phyloP scores from a whole-genome alignment of 2,888 invertebrate species.

The Ptilodon capucinus region DNA sequence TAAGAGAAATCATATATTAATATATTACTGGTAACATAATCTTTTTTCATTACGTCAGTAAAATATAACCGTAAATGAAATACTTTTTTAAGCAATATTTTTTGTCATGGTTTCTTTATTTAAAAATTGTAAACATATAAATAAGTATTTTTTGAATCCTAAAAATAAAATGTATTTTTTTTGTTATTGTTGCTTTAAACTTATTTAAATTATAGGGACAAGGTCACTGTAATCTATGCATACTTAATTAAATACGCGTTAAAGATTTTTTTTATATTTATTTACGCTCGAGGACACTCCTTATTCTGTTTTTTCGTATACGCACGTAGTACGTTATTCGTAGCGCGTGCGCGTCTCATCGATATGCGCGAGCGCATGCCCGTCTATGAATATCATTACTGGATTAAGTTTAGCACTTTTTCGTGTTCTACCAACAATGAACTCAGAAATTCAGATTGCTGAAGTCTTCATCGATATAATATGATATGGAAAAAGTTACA shows the following conservation, averaged over 20 bases:
- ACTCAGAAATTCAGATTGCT: background rate
- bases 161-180: no score
- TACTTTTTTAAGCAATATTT: no score
- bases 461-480: background rate
- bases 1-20: slow-evolving; percentile 9
- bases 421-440: background rate
- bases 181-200: no score
- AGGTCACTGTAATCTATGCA: background rate
- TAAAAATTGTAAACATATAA: no score
- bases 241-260: background rate
- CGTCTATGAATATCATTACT: slow-evolving; percentile 63
- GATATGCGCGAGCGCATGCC: slow-evolving; percentile 47
- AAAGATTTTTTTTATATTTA: slow-evolving; percentile 1
- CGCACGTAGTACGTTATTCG: slow-evolving; percentile 56
- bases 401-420: slow-evolving; percentile 41
- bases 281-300: slow-evolving; percentile 17
- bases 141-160: no score
- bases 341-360: slow-evolving; percentile 70
- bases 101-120: no score
- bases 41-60: no score
- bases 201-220: background rate
- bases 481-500: no score
- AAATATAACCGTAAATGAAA: no score
- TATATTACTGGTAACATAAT: no score
- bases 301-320: slow-evolving; percentile 20